Evolutionary conservation across 1,140 invertebrate genomes (phyloP).

Genomic region (Tribolium madens): DNA sequence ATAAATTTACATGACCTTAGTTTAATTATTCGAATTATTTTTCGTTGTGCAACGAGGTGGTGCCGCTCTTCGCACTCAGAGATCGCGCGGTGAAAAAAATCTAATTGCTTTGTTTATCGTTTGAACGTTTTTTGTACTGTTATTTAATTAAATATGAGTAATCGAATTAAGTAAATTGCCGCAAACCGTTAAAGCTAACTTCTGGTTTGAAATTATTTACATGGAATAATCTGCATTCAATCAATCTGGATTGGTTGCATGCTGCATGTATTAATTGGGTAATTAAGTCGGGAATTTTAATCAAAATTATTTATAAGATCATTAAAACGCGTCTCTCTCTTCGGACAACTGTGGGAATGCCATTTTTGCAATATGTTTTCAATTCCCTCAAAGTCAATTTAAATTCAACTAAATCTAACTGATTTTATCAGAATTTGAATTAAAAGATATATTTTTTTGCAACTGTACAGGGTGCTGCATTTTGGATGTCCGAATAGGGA

Average conservation of each 20-base stretch:
- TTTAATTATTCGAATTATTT: constrained; percentile 20
- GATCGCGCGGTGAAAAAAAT: not conserved
- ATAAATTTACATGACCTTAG: constrained; percentile 15
- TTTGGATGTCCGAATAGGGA: too few species aligned
- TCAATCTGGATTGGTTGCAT: constrained; percentile 37
- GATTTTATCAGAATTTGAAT: too few species aligned
- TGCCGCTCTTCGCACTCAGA: constrained; percentile 1
- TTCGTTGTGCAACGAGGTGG: not conserved
- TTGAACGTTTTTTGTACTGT: constrained; percentile 20
- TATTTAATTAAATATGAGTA: constrained; percentile 43
- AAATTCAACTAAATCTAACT: too few species aligned
- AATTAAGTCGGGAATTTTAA: constrained; percentile 38
- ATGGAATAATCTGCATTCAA: constrained; percentile 30
- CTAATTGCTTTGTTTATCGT: constrained; percentile 40
- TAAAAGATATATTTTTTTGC: too few species aligned
- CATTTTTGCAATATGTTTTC: not conserved
- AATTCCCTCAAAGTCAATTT: too few species aligned
- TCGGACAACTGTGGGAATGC: constrained; percentile 2
- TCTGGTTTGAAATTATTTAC: constrained; percentile 36
- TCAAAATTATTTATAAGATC: constrained; percentile 34
- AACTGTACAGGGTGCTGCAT: too few species aligned
- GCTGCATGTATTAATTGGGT: constrained; percentile 38
- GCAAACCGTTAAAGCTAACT: constrained; percentile 16
- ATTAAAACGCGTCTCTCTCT: not conserved
- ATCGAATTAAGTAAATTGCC: constrained; percentile 41